A percentile compares a stretch with the other conserved stretches of the same genome.
Conservation (phyloP, 1,140 invertebrate genomes). For the Apis mellifera region Amel_HAv3.1 CM009933.2:13586501-13587000, state of each 20-base stretch:
- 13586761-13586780: not conserved
- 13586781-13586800: not conserved
- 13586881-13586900: not conserved
- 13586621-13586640: constrained; percentile 1
- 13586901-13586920: not conserved
- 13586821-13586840: not conserved
- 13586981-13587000: not conserved
- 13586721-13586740: not conserved
- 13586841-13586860: not conserved
- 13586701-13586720: not conserved
- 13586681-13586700: not conserved
- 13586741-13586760: not conserved
- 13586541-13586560: not conserved
- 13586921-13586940: not conserved
- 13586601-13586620: not conserved
- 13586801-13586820: not conserved
- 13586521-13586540: not conserved
- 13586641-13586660: not conserved
- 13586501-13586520: constrained; percentile 27
- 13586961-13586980: not conserved
- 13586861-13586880: not conserved
- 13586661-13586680: not conserved
- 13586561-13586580: constrained; percentile 4
- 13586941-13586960: not conserved
- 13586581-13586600: not conserved